Percentiles rank a stretch among this genome's conserved stretches.
Conservation (phyloP, 2,888 invertebrate species). For the Lysandra bellargus region DNA sequence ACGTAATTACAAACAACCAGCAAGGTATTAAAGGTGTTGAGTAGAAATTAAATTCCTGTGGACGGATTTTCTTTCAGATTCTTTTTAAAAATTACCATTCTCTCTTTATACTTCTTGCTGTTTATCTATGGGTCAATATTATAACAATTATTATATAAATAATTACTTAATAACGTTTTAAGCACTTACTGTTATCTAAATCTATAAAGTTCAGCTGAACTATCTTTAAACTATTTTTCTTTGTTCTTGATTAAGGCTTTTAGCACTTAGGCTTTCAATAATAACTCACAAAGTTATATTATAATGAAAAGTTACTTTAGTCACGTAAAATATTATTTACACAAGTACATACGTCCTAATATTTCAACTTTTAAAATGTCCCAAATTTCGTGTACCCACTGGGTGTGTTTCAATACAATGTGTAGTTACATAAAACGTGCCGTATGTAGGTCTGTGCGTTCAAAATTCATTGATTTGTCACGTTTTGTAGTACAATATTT, state of each 20-base stretch:
- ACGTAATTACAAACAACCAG: neutral
- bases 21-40: neutral
- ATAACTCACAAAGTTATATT: too few species aligned
- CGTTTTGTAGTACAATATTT: slow-evolving; percentile 21
- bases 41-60: neutral
- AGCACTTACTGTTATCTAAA: too few species aligned
- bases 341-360: neutral
- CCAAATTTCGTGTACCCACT: neutral
- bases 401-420: slow-evolving; percentile 15
- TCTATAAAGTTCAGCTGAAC: too few species aligned
- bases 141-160: too few species aligned
- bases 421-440: slow-evolving; percentile 24
- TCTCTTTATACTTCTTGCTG: too few species aligned
- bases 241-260: neutral
- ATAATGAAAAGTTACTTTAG: too few species aligned
- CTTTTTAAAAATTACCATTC: neutral
- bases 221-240: too few species aligned
- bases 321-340: neutral
- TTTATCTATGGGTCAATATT: too few species aligned
- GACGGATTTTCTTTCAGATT: neutral
- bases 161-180: too few species aligned
- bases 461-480: slow-evolving; percentile 27
- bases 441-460: slow-evolving; percentile 23
- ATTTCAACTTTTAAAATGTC: neutral
- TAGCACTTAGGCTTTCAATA: too few species aligned